phyloP scores from a whole-genome alignment of 2,113 vertebrate genomes.

The Phainopepla nitens region DNA sequence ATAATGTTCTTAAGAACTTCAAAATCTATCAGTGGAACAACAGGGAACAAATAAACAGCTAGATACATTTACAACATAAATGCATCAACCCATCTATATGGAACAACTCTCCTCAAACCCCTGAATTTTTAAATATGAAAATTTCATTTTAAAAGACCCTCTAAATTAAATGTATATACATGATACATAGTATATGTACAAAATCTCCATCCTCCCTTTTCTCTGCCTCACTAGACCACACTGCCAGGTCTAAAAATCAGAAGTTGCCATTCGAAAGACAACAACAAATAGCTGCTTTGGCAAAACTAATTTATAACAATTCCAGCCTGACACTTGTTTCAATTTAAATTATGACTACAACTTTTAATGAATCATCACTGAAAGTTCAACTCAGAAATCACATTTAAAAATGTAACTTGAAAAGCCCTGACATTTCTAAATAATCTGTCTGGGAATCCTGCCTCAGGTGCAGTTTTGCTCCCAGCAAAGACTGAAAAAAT shows the following conservation, averaged over 20 bases:
- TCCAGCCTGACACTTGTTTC: neutral
- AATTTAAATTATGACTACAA: neutral
- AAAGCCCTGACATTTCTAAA: conserved; percentile 31
- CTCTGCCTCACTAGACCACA: neutral
- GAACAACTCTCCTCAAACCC: fast-evolving
- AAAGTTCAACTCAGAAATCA: neutral
- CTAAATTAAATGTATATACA: neutral
- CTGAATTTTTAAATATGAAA: neutral
- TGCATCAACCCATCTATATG: neutral
- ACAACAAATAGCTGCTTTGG: neutral
- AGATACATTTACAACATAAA: neutral
- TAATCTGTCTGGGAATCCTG: conserved; percentile 22
- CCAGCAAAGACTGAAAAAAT: neutral
- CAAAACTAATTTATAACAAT: neutral
- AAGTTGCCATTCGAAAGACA: neutral
- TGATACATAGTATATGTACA: neutral
- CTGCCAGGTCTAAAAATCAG: neutral
- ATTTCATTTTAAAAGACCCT: neutral
- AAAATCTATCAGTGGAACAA: neutral
- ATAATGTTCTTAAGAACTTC: neutral
- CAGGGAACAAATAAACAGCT: neutral
- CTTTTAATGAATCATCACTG: neutral
- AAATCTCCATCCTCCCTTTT: neutral
- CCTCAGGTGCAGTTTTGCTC: neutral
- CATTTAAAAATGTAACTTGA: neutral